A percentile compares a stretch with the other conserved stretches of the same genome.
Evolutionary conservation across 53 echinoderm and acorn worm species (phyloP).

Genomic region (Antedon mediterranea): DNA sequence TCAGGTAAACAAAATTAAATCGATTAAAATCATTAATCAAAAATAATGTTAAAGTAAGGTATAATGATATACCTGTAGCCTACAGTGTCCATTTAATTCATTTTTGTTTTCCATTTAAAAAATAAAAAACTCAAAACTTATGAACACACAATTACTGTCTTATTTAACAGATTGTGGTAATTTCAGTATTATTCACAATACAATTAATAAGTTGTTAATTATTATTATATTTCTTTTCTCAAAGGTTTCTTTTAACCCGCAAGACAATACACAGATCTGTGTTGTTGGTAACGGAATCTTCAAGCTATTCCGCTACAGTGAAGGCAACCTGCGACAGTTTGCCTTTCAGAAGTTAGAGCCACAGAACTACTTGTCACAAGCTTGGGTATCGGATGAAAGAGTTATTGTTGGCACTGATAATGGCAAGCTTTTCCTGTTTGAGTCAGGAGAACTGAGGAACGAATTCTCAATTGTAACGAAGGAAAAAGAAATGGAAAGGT

Average conservation of each 20-base stretch:
- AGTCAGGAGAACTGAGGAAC: constrained; percentile 81
- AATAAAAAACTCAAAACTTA: background rate
- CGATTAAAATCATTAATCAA: background rate
- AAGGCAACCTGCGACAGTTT: constrained; percentile 97
- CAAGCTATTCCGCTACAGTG: constrained; percentile 95
- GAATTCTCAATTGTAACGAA: constrained; percentile 45
- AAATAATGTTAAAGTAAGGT: background rate
- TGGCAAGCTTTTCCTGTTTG: constrained; percentile 83
- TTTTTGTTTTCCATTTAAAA: background rate
- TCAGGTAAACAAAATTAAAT: too few relatives aligned
- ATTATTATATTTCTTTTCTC: background rate
- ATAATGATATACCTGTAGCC: background rate
- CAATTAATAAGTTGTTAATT: too few relatives aligned
- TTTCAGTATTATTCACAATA: too few relatives aligned
- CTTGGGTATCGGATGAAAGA: constrained; percentile 97
- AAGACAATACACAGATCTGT: constrained; percentile 98
- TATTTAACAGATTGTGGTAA: too few relatives aligned
- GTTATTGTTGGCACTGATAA: constrained; percentile 90
- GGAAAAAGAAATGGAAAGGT: constrained; percentile 43
- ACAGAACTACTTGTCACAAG: constrained; percentile 91
- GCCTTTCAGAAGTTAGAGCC: constrained; percentile 99
- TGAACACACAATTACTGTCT: too few relatives aligned
- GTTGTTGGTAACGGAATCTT: constrained; percentile 97
- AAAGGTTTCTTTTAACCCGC: constrained; percentile 92
- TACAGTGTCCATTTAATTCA: background rate